Conservation (phyloP, 2,888 invertebrate genomes). For the Laspeyria flexula region DNA sequence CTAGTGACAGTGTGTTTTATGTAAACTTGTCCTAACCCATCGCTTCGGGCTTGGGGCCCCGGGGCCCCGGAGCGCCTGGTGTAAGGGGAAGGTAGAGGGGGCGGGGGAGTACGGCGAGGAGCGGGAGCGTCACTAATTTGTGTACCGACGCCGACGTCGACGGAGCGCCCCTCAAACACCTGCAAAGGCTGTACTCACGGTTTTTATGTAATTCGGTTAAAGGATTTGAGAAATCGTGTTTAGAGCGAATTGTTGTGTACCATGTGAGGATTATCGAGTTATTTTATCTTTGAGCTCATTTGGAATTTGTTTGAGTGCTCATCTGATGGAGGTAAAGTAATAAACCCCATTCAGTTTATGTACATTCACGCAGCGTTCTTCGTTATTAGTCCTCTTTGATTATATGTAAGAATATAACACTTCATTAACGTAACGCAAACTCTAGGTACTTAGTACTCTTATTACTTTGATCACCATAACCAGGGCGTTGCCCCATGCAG, state of each 20-base stretch:
- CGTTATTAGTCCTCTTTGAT: too few species aligned
- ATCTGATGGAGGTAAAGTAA: too few species aligned
- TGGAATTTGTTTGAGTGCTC: not conserved
- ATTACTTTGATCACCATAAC: too few species aligned
- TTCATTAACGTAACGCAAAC: too few species aligned
- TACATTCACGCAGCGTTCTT: too few species aligned
- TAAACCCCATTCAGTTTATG: too few species aligned
- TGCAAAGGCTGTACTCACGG: not conserved
- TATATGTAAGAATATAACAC: too few species aligned
- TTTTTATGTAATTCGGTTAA: not conserved
- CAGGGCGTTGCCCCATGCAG: too few species aligned
- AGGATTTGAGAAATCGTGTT: not conserved
- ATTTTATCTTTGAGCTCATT: not conserved
- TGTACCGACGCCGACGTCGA: not conserved
- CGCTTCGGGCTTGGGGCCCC: not conserved
- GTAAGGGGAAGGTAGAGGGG: too few species aligned
- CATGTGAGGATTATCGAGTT: not conserved
- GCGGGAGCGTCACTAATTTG: not conserved
- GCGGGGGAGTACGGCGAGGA: not conserved
- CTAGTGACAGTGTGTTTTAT: not conserved
- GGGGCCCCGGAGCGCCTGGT: not conserved
- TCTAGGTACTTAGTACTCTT: too few species aligned
- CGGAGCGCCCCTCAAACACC: not conserved
- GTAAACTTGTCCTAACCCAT: not conserved
- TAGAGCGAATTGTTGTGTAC: not conserved